These are phyloP conservation scores for Physeter macrocephalus DNA, from an alignment of 2,113 vertebrate genomes.

Conservation along the genomic window DNA sequence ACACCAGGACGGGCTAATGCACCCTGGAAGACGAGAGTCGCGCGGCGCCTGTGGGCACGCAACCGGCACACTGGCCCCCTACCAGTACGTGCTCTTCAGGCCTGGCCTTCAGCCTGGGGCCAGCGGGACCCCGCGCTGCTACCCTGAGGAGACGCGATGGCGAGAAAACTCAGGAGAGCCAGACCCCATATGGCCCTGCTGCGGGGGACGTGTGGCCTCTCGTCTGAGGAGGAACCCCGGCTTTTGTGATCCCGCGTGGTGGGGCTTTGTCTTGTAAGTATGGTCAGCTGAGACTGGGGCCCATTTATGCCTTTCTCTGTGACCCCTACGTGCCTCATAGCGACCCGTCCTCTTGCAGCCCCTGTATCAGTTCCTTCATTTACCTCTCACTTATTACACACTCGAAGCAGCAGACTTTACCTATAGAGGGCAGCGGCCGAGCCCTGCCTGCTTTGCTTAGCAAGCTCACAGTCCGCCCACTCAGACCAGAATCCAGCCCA, in stretches of 20 bases:
- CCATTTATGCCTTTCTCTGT: not conserved
- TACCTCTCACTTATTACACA: accelerated
- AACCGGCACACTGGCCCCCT: accelerated
- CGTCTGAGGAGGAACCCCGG: not conserved
- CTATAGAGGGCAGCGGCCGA: too few relatives aligned
- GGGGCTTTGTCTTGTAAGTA: not conserved
- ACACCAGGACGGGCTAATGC: too few relatives aligned
- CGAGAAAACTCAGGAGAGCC: not conserved
- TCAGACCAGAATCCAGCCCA: too few relatives aligned
- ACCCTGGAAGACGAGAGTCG: accelerated
- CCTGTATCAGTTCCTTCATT: not conserved
- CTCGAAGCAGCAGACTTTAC: not conserved
- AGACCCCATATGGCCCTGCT: too few relatives aligned
- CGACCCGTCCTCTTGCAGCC: not conserved
- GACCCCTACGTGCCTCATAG: not conserved
- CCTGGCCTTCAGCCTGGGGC: not conserved
- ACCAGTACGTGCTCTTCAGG: not conserved
- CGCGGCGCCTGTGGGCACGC: accelerated
- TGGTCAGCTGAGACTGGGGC: too few relatives aligned
- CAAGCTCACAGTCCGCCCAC: too few relatives aligned
- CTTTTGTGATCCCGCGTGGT: accelerated
- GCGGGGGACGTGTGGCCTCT: accelerated
- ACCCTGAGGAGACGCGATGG: not conserved
- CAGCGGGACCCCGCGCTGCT: accelerated
- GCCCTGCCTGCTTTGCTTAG: not conserved